Conservation (phyloP, 2,113 vertebrate genomes). For the Serilophus lunatus region DNA sequence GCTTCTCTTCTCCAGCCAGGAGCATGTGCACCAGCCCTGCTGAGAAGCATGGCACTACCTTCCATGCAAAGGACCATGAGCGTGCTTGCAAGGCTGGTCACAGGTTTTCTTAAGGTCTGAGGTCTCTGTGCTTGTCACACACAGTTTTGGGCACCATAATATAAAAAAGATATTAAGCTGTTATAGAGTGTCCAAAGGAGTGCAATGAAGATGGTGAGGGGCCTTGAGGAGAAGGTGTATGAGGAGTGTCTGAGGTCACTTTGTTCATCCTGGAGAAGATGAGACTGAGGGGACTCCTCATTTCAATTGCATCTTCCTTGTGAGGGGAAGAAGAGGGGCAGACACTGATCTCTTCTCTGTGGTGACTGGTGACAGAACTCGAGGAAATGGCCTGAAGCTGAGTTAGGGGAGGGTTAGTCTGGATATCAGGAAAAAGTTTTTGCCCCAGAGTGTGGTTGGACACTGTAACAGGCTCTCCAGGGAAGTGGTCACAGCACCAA, state of each 20-base stretch:
- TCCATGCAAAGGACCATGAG: not conserved
- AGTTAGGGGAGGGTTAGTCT: not conserved
- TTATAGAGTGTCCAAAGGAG: not conserved
- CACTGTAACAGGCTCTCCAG: not conserved
- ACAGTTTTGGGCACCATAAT: not conserved
- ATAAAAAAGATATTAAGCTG: not conserved
- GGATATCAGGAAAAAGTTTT: not conserved
- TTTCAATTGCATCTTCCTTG: fast-evolving
- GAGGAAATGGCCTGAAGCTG: not conserved
- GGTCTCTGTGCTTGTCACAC: not conserved
- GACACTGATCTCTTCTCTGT: not conserved
- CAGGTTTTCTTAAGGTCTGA: not conserved
- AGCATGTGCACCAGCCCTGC: not conserved
- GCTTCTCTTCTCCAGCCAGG: not conserved
- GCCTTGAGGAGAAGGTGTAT: not conserved
- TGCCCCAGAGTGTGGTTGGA: too few relatives aligned
- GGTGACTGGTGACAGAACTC: not conserved
- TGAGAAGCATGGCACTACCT: not conserved
- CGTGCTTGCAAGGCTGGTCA: not conserved
- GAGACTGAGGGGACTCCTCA: not conserved
- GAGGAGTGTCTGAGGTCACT: not conserved
- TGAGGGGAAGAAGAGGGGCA: not conserved
- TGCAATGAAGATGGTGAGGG: not conserved
- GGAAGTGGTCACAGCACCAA: not conserved
- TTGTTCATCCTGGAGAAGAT: not conserved